phyloP scores from a whole-genome alignment of 2,888 invertebrate species.

The Zygogramma bicolorata region DNA sequence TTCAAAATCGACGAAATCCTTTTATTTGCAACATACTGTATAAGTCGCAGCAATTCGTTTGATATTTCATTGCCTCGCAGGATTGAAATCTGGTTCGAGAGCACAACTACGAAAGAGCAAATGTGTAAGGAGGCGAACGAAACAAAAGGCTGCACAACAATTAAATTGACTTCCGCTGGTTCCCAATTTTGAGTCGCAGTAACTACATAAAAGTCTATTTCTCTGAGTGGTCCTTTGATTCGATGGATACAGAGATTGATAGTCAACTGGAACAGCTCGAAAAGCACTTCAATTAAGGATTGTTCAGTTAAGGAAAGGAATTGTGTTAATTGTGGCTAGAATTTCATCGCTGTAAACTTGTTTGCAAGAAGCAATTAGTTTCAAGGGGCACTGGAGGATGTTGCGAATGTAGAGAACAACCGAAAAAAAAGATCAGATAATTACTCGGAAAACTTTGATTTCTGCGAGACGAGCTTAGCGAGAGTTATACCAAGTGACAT shows the following conservation, averaged over 20 bases:
- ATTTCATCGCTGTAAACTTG: neutral
- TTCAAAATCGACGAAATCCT: too few species aligned
- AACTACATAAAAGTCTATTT: neutral
- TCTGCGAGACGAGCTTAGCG: too few species aligned
- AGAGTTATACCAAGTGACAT: too few species aligned
- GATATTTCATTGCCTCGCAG: neutral
- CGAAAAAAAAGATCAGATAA: too few species aligned
- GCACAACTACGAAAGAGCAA: neutral
- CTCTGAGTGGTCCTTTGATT: neutral
- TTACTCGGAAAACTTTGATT: too few species aligned
- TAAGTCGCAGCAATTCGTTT: too few species aligned
- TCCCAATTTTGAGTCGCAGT: neutral
- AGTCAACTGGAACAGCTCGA: neutral
- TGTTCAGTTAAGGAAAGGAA: neutral
- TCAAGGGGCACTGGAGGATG: neutral
- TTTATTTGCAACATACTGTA: too few species aligned
- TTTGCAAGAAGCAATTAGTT: neutral
- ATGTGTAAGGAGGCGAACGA: neutral
- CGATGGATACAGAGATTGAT: conserved; percentile 3
- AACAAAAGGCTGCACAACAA: neutral
- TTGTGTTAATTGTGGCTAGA: conserved; percentile 1
- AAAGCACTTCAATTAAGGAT: conserved; percentile 5
- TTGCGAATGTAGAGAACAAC: neutral
- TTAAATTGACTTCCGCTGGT: neutral
- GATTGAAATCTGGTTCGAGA: neutral